A percentile compares a stretch with the other conserved stretches of the same genome.
Evolutionary conservation across 2,113 vertebrate species (phyloP).

Genomic region (mouse (Mus musculus)): GRCm39 chr2:71929001-71929500

Average conservation of each 20-base stretch:
- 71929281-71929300: neutral
- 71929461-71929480: neutral
- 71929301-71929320: neutral
- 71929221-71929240: neutral
- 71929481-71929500: conserved; percentile 5
- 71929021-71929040: neutral
- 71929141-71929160: neutral
- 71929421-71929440: conserved; percentile 21
- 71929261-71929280: neutral
- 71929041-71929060: neutral
- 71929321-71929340: neutral
- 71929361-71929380: neutral
- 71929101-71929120: neutral
- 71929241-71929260: neutral
- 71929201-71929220: neutral
- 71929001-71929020: neutral
- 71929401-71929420: conserved; percentile 29
- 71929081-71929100: neutral
- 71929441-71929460: conserved; percentile 7
- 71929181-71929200: neutral
- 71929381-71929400: conserved; percentile 44
- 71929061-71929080: neutral
- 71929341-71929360: neutral
- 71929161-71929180: neutral
- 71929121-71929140: neutral